Percentiles rank a stretch among this genome's conserved stretches.
These are phyloP conservation scores for Conopomorpha cramerella DNA, from an alignment of 1,140 invertebrate genomes.

Conservation along the genomic window DNA sequence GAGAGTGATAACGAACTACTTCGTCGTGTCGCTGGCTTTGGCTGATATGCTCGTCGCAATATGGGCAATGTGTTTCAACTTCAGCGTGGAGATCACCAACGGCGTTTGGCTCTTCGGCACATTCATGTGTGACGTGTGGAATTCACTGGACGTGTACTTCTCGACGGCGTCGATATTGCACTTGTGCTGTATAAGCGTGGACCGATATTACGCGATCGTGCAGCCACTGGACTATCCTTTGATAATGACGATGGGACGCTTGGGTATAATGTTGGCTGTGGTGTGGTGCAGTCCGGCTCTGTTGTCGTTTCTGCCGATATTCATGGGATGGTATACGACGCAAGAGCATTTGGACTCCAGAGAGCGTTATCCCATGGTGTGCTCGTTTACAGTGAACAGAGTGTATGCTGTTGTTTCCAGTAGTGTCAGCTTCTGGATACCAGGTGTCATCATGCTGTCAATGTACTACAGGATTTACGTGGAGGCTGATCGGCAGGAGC, in stretches of 20 bases:
- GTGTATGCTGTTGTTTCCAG: slow-evolving; percentile 90
- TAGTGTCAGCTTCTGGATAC: slow-evolving; percentile 94
- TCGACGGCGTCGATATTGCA: slow-evolving; percentile 91
- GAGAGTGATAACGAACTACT: slow-evolving; percentile 91
- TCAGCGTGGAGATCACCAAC: slow-evolving; percentile 80
- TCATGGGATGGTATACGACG: slow-evolving; percentile 91
- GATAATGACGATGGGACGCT: slow-evolving; percentile 80
- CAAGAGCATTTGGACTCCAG: slow-evolving; percentile 75
- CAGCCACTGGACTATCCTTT: slow-evolving; percentile 87
- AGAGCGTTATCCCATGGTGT: slow-evolving; percentile 74
- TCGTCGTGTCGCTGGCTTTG: slow-evolving; percentile 88
- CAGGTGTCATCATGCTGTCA: slow-evolving; percentile 91
- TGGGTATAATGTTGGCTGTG: slow-evolving; percentile 78
- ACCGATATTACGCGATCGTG: slow-evolving; percentile 88
- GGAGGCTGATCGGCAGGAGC: slow-evolving; percentile 90
- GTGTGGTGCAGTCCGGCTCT: slow-evolving; percentile 92
- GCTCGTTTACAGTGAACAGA: slow-evolving; percentile 87
- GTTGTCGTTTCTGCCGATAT: slow-evolving; percentile 94
- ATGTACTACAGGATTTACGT: slow-evolving; percentile 93
- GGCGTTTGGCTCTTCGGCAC: slow-evolving; percentile 87
- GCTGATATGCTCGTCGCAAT: slow-evolving; percentile 92
- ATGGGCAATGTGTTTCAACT: slow-evolving; percentile 94
- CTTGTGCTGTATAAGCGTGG: slow-evolving; percentile 88
- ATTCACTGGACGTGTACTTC: slow-evolving; percentile 94
- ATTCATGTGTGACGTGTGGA: slow-evolving; percentile 94